phyloP scores from a whole-genome alignment of 2,113 vertebrate species.

The Catagonus wagneri region DNA sequence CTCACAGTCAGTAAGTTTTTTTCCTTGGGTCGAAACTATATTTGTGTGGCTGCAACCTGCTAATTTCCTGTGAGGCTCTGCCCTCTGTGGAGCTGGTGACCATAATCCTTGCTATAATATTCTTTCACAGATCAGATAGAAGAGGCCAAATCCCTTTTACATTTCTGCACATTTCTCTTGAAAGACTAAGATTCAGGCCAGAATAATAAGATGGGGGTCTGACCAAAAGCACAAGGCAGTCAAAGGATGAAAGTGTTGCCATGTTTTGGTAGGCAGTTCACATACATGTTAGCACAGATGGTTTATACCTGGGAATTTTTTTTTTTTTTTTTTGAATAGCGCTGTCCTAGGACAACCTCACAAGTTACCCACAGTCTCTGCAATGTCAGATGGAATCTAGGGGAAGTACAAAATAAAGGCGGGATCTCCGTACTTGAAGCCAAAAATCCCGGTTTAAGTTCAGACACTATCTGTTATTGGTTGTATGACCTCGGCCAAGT shows the following conservation, averaged over 20 bases:
- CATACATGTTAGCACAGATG: constrained; percentile 55
- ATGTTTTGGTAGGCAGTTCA: constrained; percentile 21
- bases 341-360: not conserved
- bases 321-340: not conserved
- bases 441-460: not conserved
- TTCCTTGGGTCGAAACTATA: not conserved
- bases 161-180: constrained; percentile 60
- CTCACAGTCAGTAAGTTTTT: not conserved
- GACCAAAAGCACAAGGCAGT: not conserved
- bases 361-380: constrained; percentile 9
- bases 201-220: constrained; percentile 43
- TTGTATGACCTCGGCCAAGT: constrained; percentile 55
- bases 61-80: constrained; percentile 73
- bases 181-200: constrained; percentile 59
- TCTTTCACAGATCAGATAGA: constrained; percentile 65
- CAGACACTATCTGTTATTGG: not conserved
- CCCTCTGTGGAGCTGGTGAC: constrained; percentile 17
- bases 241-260: constrained; percentile 31
- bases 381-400: not conserved
- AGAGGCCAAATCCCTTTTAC: constrained; percentile 44
- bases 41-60: constrained; percentile 2
- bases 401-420: not conserved
- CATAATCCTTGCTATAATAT: constrained; percentile 11
- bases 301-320: constrained; percentile 45
- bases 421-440: not conserved